These are phyloP conservation scores for Apteryx owenii DNA, from an alignment of 2,113 vertebrate species.

Conservation along the genomic window DNA sequence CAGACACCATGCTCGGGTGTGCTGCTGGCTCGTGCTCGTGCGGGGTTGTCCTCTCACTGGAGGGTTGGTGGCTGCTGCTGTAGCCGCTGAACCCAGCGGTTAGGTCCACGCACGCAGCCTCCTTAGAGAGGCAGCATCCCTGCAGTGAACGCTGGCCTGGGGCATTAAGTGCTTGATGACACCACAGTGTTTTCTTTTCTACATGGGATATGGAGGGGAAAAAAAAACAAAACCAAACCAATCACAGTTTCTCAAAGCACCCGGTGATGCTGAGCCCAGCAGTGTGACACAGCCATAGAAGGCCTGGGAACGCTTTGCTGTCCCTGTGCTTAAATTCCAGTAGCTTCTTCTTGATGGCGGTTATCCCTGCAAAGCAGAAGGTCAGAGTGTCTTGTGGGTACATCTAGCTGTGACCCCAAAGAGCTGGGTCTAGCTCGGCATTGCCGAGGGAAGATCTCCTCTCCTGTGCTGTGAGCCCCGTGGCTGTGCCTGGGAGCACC, in stretches of 20 bases:
- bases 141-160: not conserved
- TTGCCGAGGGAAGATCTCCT: not conserved
- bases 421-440: not conserved
- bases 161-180: not conserved
- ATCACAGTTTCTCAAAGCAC: not conserved
- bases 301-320: too few relatives aligned
- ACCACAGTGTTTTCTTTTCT: not conserved
- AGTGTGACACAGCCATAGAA: not conserved
- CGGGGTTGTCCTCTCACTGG: not conserved
- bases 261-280: not conserved
- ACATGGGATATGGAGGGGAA: not conserved
- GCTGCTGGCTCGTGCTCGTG: not conserved
- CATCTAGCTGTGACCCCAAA: not conserved
- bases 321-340: not conserved
- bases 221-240: not conserved
- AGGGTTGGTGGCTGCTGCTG: not conserved
- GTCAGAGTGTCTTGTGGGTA: not conserved
- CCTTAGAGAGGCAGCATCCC: too few relatives aligned
- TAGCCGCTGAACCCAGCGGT: not conserved
- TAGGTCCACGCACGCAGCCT: not conserved
- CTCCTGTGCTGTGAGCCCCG: too few relatives aligned
- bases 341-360: not conserved
- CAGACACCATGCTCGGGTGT: rapidly evolving
- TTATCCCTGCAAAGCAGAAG: not conserved
- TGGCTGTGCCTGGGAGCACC: too few relatives aligned